phyloP scores from a whole-genome alignment of 2,888 invertebrate species.

The Tridacna crocea region DNA sequence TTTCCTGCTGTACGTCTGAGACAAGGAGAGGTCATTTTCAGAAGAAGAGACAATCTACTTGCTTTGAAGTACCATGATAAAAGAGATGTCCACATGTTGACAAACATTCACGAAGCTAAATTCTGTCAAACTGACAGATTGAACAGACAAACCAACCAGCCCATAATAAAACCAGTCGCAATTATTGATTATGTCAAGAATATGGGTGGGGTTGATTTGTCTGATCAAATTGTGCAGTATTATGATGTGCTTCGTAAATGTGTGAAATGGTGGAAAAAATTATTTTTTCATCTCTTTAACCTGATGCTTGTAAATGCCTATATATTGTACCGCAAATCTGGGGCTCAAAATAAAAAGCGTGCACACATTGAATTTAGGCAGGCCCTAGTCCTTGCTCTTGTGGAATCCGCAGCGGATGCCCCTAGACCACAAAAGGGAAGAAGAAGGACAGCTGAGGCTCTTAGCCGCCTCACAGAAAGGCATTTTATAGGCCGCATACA shows the following conservation, averaged over 20 bases:
- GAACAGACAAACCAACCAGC: slow-evolving; percentile 16
- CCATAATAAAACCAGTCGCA: slow-evolving; percentile 27
- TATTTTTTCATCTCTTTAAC: slow-evolving; percentile 24
- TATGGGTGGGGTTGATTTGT: background rate
- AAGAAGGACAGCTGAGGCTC: background rate
- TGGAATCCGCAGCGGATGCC: slow-evolving; percentile 26
- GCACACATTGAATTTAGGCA: slow-evolving; percentile 17
- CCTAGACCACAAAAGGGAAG: slow-evolving; percentile 7
- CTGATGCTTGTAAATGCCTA: slow-evolving; percentile 20
- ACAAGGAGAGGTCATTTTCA: slow-evolving; percentile 28
- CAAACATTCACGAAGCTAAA: slow-evolving; percentile 38
- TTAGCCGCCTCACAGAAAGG: background rate
- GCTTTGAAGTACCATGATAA: slow-evolving; percentile 40
- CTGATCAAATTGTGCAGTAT: slow-evolving; percentile 19
- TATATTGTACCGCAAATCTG: slow-evolving; percentile 1
- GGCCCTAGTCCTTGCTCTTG: background rate
- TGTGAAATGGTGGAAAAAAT: slow-evolving; percentile 53
- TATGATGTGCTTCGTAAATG: slow-evolving; percentile 23
- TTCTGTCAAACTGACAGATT: slow-evolving; percentile 11
- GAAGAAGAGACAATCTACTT: slow-evolving; percentile 30
- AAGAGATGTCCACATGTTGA: slow-evolving; percentile 40
- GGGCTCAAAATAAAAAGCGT: slow-evolving; percentile 4
- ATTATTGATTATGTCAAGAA: slow-evolving; percentile 18
- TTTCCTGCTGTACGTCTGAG: slow-evolving; percentile 8
- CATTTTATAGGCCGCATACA: background rate